Evolutionary conservation across 2,888 invertebrate species (phyloP).

Genomic region (Drosophila leonis): DNA sequence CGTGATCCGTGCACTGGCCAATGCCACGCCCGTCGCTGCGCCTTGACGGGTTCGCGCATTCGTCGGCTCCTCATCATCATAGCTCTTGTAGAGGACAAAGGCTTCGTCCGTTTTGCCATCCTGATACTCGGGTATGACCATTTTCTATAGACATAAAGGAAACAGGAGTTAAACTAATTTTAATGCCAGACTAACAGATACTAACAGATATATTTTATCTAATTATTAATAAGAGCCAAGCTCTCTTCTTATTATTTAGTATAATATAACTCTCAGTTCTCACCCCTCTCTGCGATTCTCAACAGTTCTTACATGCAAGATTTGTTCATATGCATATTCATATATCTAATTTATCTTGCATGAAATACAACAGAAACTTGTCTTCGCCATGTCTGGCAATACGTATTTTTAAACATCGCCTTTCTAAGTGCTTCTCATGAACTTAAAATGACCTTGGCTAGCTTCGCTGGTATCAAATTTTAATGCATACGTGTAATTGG

Average conservation of each 20-base stretch:
- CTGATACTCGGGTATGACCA: slow-evolving; percentile 95
- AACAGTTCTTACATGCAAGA: no score
- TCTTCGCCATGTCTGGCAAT: background rate
- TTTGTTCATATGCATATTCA: no score
- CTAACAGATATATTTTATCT: no score
- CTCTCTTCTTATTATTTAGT: no score
- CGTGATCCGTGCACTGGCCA: slow-evolving; percentile 24
- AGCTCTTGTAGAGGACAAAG: slow-evolving; percentile 83
- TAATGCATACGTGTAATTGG: no score
- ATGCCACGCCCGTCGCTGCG: slow-evolving; percentile 60
- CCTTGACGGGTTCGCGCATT: slow-evolving; percentile 89
- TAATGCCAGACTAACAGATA: background rate
- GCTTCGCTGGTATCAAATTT: no score
- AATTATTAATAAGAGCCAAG: no score
- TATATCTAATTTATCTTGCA: no score
- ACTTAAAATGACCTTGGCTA: no score
- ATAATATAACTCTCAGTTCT: no score
- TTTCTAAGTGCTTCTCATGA: background rate
- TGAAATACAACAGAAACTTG: no score
- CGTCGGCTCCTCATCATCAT: slow-evolving; percentile 61
- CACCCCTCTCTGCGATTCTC: background rate
- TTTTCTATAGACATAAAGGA: slow-evolving; percentile 87
- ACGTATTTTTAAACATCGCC: background rate
- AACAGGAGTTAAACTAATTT: background rate
- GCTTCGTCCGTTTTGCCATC: slow-evolving; percentile 92